Evolutionary conservation across 2,888 invertebrate species (phyloP).

Genomic region (Linnaemya tessellans): DNA sequence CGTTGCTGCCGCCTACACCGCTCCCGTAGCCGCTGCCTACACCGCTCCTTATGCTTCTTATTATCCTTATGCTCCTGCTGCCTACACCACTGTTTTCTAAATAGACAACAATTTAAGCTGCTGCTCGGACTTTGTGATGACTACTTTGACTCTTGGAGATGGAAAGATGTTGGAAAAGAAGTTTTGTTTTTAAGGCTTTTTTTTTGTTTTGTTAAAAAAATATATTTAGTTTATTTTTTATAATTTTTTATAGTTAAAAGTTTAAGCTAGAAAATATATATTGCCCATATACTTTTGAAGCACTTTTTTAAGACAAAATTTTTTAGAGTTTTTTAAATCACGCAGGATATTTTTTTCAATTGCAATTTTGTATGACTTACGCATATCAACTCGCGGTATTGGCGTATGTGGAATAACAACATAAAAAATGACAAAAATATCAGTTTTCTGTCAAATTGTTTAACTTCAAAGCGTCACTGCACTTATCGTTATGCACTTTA

Average conservation of each 20-base stretch:
- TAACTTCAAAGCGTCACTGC: no score
- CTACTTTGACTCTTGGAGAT: constrained; percentile 16
- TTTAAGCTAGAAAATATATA: constrained; percentile 30
- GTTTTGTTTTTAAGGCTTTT: constrained; percentile 58
- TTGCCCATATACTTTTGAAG: neutral
- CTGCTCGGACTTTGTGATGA: constrained; percentile 55
- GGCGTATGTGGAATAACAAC: no score
- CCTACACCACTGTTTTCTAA: constrained; percentile 77
- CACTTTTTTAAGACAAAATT: constrained; percentile 1
- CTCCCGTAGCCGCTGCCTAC: constrained; percentile 77
- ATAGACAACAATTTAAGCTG: constrained; percentile 9
- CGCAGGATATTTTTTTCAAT: no score
- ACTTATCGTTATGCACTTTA: no score
- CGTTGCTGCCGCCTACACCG: constrained; percentile 75
- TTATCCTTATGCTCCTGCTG: constrained; percentile 81
- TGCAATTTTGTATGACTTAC: no score
- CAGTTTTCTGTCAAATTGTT: no score
- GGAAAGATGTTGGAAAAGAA: neutral
- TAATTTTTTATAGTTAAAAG: constrained; percentile 31
- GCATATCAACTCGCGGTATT: no score
- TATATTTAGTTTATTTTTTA: constrained; percentile 49
- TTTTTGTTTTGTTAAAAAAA: constrained; percentile 45
- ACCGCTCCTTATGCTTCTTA: constrained; percentile 72
- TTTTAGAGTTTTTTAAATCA: neutral
- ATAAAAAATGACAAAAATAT: no score